Evolutionary conservation across 2,888 invertebrate species (phyloP).

Genomic region (Rhorus exstirpatorius): DNA sequence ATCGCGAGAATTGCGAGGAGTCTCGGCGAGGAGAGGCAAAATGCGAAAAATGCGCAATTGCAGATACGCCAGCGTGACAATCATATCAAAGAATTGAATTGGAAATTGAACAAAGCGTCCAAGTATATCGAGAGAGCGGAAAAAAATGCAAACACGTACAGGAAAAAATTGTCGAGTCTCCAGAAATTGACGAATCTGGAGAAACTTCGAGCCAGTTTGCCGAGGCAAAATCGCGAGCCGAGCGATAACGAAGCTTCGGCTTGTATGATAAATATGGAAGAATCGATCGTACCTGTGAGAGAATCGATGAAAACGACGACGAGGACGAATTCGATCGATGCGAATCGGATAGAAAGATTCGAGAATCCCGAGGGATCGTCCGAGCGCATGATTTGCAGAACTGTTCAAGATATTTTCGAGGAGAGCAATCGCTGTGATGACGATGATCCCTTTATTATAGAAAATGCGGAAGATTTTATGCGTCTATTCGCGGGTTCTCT

Average conservation of each 20-base stretch:
- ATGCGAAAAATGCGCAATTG: constrained; percentile 77
- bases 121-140: constrained; percentile 83
- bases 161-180: constrained; percentile 81
- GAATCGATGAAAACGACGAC: constrained; percentile 56
- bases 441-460: constrained; percentile 56
- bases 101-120: constrained; percentile 83
- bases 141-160: constrained; percentile 81
- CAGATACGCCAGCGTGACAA: constrained; percentile 81
- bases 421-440: constrained; percentile 82
- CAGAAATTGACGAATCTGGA: constrained; percentile 79
- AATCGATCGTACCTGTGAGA: constrained; percentile 73
- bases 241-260: too few species aligned
- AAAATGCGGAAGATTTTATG: constrained; percentile 65
- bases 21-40: constrained; percentile 77
- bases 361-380: constrained; percentile 32
- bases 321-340: neutral
- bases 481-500: constrained; percentile 60
- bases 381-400: constrained; percentile 72
- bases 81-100: constrained; percentile 82
- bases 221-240: constrained; percentile 77
- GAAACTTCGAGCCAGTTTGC: too few species aligned
- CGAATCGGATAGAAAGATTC: neutral
- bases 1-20: constrained; percentile 81
- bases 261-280: constrained; percentile 57
- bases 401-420: constrained; percentile 84